A percentile compares a stretch with the other conserved stretches of the same genome.
Evolutionary conservation across 2,797 vertebrate genomes (phyloP).

Genomic region (Brachymystax lenok): DNA sequence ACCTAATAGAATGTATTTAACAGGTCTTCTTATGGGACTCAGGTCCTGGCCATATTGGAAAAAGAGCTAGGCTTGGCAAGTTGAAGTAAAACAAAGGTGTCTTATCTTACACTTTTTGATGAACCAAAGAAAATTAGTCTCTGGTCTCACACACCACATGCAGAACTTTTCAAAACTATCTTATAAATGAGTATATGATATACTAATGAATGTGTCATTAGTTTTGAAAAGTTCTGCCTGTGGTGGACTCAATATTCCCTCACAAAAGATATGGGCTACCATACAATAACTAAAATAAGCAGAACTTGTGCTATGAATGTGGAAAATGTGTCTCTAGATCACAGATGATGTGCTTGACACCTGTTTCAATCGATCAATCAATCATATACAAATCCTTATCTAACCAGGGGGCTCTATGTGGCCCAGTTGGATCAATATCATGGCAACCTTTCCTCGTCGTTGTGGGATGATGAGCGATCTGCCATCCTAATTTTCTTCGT

Average conservation of each 20-base stretch:
- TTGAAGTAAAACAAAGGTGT: slow-evolving; percentile 1
- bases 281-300: neutral
- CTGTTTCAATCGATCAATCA: slow-evolving; percentile 24
- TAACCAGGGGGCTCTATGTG: slow-evolving; percentile 47
- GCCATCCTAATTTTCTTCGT: slow-evolving; percentile 47
- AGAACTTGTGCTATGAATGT: slow-evolving; percentile 41
- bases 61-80: slow-evolving; percentile 35
- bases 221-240: too few relatives aligned
- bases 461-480: slow-evolving; percentile 38
- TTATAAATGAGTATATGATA: neutral
- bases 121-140: neutral
- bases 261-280: neutral
- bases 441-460: slow-evolving; percentile 50
- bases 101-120: neutral
- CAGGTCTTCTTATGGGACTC: neutral
- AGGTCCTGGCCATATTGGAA: neutral
- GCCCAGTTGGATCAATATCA: slow-evolving; percentile 52
- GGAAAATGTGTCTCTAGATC: slow-evolving; percentile 37
- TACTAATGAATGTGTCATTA: neutral
- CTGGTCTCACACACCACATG: neutral
- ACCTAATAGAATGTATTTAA: neutral
- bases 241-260: neutral
- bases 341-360: slow-evolving; percentile 40
- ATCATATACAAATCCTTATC: slow-evolving; percentile 7
- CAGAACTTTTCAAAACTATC: neutral